A percentile compares a stretch with the other conserved stretches of the same genome.
These are phyloP conservation scores for Macrosteles quadrilineatus DNA, from an alignment of 1,140 invertebrate species.

Conservation along the genomic window DNA sequence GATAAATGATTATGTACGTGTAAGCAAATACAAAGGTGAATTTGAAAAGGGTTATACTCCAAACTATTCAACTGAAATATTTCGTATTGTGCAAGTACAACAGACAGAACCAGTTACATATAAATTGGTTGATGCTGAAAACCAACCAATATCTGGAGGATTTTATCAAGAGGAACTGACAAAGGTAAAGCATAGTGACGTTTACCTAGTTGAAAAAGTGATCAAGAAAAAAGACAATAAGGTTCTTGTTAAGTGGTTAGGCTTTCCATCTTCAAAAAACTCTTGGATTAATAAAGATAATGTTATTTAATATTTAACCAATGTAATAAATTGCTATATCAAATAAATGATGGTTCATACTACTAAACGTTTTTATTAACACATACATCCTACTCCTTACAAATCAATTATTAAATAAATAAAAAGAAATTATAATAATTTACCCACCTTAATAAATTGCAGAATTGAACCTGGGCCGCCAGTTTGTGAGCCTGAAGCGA, in stretches of 20 bases:
- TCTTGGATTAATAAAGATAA: constrained; percentile 17
- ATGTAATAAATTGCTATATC: no score
- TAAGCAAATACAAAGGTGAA: constrained; percentile 30
- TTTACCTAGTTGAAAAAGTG: constrained; percentile 45
- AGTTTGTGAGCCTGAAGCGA: not conserved
- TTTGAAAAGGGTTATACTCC: constrained; percentile 34
- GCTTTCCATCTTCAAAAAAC: constrained; percentile 25
- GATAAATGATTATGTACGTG: constrained; percentile 29
- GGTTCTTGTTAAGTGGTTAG: constrained; percentile 34
- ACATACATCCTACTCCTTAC: no score
- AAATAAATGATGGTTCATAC: no score
- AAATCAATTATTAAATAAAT: no score
- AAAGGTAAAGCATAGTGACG: constrained; percentile 41
- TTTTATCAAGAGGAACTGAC: constrained; percentile 33
- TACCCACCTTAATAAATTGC: no score
- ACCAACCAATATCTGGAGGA: constrained; percentile 11
- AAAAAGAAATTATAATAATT: no score
- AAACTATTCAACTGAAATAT: constrained; percentile 23
- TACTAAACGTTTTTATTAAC: no score
- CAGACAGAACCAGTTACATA: constrained; percentile 21
- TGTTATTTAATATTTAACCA: no score
- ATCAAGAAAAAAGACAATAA: constrained; percentile 29
- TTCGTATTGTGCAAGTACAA: constrained; percentile 20
- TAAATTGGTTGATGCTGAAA: constrained; percentile 21
- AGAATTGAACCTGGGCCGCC: no score